Evolutionary conservation across 2,888 invertebrate species (phyloP).

Genomic region (Trissolcus brochymenae): DNA sequence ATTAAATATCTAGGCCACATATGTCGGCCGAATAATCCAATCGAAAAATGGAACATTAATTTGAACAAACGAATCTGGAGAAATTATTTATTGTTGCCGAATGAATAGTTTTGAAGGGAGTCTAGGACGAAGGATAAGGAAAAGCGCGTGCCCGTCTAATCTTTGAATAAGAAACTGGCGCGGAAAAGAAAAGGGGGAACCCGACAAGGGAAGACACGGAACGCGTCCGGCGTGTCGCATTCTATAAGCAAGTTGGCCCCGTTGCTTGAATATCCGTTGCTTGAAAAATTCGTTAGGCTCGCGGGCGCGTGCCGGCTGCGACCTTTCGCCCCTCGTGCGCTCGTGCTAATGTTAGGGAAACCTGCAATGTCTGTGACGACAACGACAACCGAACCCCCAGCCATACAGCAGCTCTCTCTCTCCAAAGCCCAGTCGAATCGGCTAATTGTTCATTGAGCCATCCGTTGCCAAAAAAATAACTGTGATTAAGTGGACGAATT

Average conservation of each 20-base stretch:
- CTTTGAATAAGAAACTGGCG: conserved; percentile 47
- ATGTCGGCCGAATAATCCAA: not conserved
- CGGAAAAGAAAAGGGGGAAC: conserved; percentile 42
- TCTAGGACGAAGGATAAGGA: conserved; percentile 31
- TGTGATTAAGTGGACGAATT: conserved; percentile 39
- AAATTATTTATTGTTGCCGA: conserved; percentile 6
- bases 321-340: conserved; percentile 60
- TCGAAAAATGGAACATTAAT: not conserved
- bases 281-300: conserved; percentile 63
- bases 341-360: conserved; percentile 57
- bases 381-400: conserved; percentile 51
- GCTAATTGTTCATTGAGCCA: conserved; percentile 47
- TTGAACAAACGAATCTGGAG: not conserved
- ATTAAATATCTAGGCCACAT: too few species aligned
- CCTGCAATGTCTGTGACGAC: conserved; percentile 55
- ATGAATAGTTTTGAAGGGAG: conserved; percentile 16
- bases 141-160: conserved; percentile 49
- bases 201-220: conserved; percentile 42
- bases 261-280: conserved; percentile 61
- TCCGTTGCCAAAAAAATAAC: conserved; percentile 40
- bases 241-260: conserved; percentile 49
- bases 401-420: conserved; percentile 27
- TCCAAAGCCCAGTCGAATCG: conserved; percentile 22
- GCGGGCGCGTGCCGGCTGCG: conserved; percentile 64
- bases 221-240: conserved; percentile 51